A percentile compares a stretch with the other conserved stretches of the same genome.
phyloP scores from a whole-genome alignment of 2,797 vertebrate genomes.

The Syngnathus rostellatus region DNA sequence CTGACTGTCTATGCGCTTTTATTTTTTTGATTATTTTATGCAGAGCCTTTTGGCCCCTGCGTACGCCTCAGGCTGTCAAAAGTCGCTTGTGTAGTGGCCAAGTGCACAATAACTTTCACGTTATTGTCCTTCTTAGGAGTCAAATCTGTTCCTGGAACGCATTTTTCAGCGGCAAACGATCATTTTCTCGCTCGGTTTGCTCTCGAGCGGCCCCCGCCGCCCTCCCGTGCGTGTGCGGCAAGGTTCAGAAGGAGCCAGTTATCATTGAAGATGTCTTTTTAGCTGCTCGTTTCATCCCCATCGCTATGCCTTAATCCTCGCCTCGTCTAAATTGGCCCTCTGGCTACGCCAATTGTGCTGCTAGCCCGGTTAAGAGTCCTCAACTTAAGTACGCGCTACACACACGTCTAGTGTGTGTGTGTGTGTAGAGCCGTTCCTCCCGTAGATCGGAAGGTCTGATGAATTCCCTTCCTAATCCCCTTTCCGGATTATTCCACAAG shows the following conservation, averaged over 20 bases:
- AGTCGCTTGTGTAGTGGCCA: slow-evolving; percentile 59
- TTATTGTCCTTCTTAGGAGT: slow-evolving; percentile 1
- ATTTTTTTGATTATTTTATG: slow-evolving; percentile 44
- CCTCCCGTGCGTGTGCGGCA: slow-evolving; percentile 20
- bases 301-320: slow-evolving; percentile 57
- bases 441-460: slow-evolving; percentile 70
- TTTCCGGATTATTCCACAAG: slow-evolving; percentile 70
- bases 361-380: slow-evolving; percentile 46
- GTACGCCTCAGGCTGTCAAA: slow-evolving; percentile 54
- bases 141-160: neutral
- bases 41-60: slow-evolving; percentile 60
- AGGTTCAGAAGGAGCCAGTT: slow-evolving; percentile 46
- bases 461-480: slow-evolving; percentile 76
- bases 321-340: slow-evolving; percentile 63
- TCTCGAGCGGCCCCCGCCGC: slow-evolving; percentile 17
- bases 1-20: slow-evolving; percentile 33
- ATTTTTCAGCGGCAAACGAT: neutral
- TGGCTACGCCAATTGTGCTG: slow-evolving; percentile 56
- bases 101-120: slow-evolving; percentile 22
- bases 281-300: slow-evolving; percentile 57
- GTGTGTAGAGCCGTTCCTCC: slow-evolving; percentile 24
- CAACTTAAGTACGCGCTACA: slow-evolving; percentile 8
- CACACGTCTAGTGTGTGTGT: slow-evolving; percentile 16
- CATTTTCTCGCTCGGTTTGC: slow-evolving; percentile 13
- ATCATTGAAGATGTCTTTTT: slow-evolving; percentile 55